A percentile compares a stretch with the other conserved stretches of the same genome.
Evolutionary conservation across 23 tunicate genomes (phyloP).

Genomic region (Halocynthia aurantium): DNA sequence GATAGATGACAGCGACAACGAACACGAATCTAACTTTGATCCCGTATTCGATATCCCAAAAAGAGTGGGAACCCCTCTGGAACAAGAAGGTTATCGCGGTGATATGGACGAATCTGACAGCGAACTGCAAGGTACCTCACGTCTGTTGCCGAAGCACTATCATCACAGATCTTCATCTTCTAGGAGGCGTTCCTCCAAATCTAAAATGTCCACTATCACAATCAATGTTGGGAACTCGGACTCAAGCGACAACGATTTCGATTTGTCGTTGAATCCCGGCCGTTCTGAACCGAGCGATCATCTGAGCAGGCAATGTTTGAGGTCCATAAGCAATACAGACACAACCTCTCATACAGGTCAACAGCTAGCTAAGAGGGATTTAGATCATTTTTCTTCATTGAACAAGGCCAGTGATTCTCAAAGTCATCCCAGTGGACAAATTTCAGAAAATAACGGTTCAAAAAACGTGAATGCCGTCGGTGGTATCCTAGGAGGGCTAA

Average conservation of each 20-base stretch:
- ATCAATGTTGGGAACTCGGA: slow-evolving; percentile 12
- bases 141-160: slow-evolving; percentile 15
- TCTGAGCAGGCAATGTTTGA: background rate
- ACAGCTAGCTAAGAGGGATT: no score
- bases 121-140: slow-evolving; percentile 15
- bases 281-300: no score
- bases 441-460: slow-evolving; percentile 1
- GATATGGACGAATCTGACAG: slow-evolving; percentile 72
- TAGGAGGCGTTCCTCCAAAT: background rate
- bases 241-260: slow-evolving; percentile 25
- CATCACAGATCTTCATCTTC: slow-evolving; percentile 1
- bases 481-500: slow-evolving; percentile 45
- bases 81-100: slow-evolving; percentile 60
- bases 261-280: background rate
- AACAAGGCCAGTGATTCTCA: no score
- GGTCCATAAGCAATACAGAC: slow-evolving; percentile 13
- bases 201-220: background rate
- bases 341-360: background rate
- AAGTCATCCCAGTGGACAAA: no score
- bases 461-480: slow-evolving; percentile 81
- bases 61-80: slow-evolving; percentile 5
- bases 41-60: no score
- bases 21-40: no score
- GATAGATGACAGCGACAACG: background rate
- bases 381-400: no score